Conservation (phyloP, 2,888 invertebrate species). For the Coelogynopora nodosa region DNA sequence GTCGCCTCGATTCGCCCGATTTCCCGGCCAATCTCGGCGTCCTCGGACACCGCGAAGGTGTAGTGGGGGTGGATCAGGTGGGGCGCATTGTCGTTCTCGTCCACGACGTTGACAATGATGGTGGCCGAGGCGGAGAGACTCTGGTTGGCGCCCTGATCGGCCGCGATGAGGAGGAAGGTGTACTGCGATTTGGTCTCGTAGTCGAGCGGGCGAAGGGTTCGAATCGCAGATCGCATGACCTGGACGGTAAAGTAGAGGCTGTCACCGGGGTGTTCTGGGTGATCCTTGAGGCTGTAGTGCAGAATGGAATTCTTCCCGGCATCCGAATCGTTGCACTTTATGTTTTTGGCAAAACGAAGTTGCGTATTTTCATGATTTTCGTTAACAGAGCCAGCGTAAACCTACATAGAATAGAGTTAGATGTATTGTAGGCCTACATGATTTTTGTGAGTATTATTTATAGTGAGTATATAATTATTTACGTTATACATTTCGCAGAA, state of each 20-base stretch:
- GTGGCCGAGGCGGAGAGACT: background rate
- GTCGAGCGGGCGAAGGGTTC: background rate
- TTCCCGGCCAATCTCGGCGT: background rate
- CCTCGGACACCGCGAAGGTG: conserved; percentile 3
- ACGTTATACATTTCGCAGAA: too few relatives aligned
- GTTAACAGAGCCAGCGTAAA: background rate
- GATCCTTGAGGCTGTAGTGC: background rate
- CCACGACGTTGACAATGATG: background rate
- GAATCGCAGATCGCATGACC: background rate
- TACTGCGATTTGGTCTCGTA: background rate
- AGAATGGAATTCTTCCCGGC: background rate
- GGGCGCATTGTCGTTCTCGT: background rate
- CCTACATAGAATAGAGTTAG: background rate
- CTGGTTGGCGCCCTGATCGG: background rate
- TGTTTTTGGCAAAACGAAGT: background rate
- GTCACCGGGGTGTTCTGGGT: background rate
- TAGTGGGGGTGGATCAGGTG: background rate
- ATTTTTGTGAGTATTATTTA: too few relatives aligned
- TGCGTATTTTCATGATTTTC: background rate
- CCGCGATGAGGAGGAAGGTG: background rate
- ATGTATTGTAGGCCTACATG: too few relatives aligned
- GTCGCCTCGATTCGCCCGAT: background rate
- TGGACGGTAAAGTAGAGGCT: background rate
- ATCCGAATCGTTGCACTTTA: background rate
- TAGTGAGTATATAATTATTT: too few relatives aligned